These are phyloP conservation scores for Phragmatobia fuliginosa DNA, from an alignment of 2,888 invertebrate genomes.

Conservation along the genomic window DNA sequence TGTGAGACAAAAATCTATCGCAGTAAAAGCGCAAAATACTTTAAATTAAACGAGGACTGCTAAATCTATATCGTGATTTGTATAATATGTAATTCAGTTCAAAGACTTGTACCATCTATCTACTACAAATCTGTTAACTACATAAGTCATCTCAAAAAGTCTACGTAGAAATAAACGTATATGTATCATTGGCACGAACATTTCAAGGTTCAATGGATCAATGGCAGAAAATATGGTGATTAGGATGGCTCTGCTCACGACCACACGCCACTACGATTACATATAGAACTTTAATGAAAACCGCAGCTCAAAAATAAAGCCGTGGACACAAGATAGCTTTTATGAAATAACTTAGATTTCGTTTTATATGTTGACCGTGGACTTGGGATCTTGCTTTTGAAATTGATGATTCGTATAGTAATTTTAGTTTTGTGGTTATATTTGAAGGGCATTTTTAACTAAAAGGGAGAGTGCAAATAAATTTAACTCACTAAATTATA, in stretches of 20 bases:
- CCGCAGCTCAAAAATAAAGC: conserved; percentile 62
- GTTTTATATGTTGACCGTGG: neutral
- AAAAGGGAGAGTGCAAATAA: neutral
- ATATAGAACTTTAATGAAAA: conserved; percentile 70
- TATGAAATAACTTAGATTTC: neutral
- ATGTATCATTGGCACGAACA: conserved; percentile 55
- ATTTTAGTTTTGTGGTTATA: neutral
- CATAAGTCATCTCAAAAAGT: conserved; percentile 30
- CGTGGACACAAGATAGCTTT: conserved; percentile 19
- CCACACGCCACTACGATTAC: conserved; percentile 82
- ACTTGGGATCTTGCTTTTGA: neutral
- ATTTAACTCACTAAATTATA: neutral
- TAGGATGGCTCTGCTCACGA: conserved; percentile 72
- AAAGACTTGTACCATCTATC: too few relatives aligned
- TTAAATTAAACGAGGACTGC: too few relatives aligned
- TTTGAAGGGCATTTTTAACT: neutral
- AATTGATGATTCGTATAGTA: neutral
- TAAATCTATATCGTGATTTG: too few relatives aligned
- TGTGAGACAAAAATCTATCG: neutral
- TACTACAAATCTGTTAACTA: conserved; percentile 20
- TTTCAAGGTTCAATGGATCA: conserved; percentile 72
- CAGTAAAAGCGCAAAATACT: neutral
- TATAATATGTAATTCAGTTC: too few relatives aligned
- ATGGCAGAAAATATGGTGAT: conserved; percentile 74
- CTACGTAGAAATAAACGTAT: conserved; percentile 37